Evolutionary conservation across 2,888 invertebrate species (phyloP), one percentile per base, ranked within the genome.

Genomic region (Dione juno): DNA sequence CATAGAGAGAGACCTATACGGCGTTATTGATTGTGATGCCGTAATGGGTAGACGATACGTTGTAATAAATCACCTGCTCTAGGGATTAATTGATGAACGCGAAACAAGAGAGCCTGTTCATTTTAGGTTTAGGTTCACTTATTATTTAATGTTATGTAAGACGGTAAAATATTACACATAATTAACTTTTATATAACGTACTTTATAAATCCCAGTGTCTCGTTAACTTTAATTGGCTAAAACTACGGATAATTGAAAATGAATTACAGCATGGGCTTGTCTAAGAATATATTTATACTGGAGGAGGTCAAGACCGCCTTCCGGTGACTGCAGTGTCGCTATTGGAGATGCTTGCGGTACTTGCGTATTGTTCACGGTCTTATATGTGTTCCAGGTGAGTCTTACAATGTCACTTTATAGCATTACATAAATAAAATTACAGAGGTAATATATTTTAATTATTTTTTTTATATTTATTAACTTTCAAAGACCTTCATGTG

Each of bases 1-100:
- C 78, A 80, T 78, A 74, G 74, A 73, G 75, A 74, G 74, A 73
- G 75, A 74, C 76, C 19, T 76, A 82, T 79, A 75, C 77, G 76
- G 78, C 80, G 87, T 87, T 89, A 90, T 90, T 88, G 90, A 89
- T 90, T 87, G 88, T 88, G 88, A 88, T 85, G 81, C 80, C 81
- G 84, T 89, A 89, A 91, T 90, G 82, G 85, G 79, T 76, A 80
- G 79, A 81, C 81, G 79, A 79, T 81, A 83, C 83, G 80, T 78
- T 75, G 80, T 78, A 77, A 89, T 90, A 88, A 90, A 89, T 90
- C 88, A 90, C 81, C 76, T 69, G 74, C 76, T 58, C 66, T 74
- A 70, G 70, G 72, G 76, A 74, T 74, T 76, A 78, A 75, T 76
- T 75, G 75, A 77, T 77, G 78, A 72, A 64, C 64, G 74, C 77